Evolutionary conservation across 2,888 invertebrate species (phyloP).

Genomic region (Protodeltote pygarga): DNA sequence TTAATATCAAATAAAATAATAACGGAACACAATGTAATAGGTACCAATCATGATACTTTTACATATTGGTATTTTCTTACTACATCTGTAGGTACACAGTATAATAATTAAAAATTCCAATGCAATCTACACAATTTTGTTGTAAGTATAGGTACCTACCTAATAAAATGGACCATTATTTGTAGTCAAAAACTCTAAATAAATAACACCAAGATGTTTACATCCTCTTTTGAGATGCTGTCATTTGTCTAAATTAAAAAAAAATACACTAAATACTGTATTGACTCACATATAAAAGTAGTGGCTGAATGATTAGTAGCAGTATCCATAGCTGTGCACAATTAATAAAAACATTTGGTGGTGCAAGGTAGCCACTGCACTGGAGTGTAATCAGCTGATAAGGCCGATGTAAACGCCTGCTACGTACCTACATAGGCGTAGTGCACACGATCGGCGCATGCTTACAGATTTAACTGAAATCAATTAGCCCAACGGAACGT

Average conservation of each 20-base stretch:
- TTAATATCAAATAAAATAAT: no score
- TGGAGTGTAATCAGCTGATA: slow-evolving; percentile 83
- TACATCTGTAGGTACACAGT: no score
- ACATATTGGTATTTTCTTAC: no score
- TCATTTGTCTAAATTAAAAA: no score
- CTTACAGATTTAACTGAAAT: slow-evolving; percentile 73
- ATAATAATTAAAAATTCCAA: background rate
- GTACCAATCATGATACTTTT: no score
- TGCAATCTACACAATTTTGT: no score
- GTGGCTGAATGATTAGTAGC: slow-evolving; percentile 24
- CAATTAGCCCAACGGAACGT: slow-evolving; percentile 64
- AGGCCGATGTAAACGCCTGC: slow-evolving; percentile 63
- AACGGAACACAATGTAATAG: no score
- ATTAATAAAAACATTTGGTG: slow-evolving; percentile 65
- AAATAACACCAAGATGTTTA: background rate
- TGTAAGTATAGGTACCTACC: no score
- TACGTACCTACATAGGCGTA: slow-evolving; percentile 53
- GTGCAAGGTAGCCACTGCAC: slow-evolving; percentile 60
- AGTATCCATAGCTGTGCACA: slow-evolving; percentile 37
- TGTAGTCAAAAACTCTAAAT: no score
- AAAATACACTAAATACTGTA: background rate
- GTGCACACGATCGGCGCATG: slow-evolving; percentile 75
- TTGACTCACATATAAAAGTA: slow-evolving; percentile 13
- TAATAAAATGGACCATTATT: no score
- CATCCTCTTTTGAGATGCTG: no score